Conservation (phyloP, 2,113 vertebrate genomes). For the Cathartes aura region DNA sequence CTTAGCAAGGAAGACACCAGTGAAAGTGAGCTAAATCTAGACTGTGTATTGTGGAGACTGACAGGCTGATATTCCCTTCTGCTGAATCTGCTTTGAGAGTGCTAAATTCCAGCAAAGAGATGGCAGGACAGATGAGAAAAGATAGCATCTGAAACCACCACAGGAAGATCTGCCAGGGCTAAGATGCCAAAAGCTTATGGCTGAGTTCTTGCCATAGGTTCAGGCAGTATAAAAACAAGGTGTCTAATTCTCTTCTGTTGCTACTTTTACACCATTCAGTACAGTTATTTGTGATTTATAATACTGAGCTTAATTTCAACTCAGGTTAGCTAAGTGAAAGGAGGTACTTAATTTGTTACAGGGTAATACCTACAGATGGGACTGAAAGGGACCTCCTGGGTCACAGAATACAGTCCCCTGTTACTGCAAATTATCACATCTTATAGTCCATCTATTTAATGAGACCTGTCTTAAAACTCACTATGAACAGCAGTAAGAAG, state of each 20-base stretch:
- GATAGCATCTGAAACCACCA: background rate
- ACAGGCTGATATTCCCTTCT: background rate
- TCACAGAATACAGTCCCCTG: background rate
- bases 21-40: background rate
- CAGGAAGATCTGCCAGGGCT: background rate
- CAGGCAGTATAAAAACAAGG: background rate
- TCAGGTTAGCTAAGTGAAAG: background rate
- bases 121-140: background rate
- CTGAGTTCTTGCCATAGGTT: background rate
- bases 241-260: background rate
- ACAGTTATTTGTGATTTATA: background rate
- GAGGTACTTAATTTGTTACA: background rate
- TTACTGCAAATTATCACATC: background rate
- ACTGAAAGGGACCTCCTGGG: background rate
- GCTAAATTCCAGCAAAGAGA: background rate
- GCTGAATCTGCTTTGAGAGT: background rate
- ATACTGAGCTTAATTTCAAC: background rate
- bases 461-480: background rate
- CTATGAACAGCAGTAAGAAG: background rate
- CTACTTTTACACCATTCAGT: background rate
- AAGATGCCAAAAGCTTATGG: background rate
- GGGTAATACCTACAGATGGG: background rate
- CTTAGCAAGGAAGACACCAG: background rate
- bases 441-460: background rate
- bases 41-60: background rate